phyloP scores from a whole-genome alignment of 2,888 invertebrate species.

The Glyphotaelius pellucidus region DNA sequence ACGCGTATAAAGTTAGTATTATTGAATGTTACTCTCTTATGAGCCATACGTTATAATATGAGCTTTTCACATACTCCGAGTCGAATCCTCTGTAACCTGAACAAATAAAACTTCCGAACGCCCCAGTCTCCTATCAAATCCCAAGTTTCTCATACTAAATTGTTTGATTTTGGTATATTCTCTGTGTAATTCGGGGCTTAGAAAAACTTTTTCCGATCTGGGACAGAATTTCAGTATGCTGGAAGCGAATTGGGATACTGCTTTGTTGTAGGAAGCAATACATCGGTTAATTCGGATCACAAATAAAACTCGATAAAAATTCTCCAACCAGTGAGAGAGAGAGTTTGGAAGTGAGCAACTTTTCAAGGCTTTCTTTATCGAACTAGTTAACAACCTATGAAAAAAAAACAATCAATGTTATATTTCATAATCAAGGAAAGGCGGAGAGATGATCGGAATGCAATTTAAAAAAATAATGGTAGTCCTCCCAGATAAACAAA shows the following conservation, averaged over 20 bases:
- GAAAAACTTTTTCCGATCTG: background rate
- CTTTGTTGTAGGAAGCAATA: background rate
- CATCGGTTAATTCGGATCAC: background rate
- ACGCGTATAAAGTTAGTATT: background rate
- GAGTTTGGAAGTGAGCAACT: background rate
- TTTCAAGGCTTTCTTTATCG: background rate
- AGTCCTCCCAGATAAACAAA: too few relatives aligned
- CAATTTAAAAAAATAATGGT: too few relatives aligned
- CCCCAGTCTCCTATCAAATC: slow-evolving; percentile 15
- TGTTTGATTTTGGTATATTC: slow-evolving; percentile 21
- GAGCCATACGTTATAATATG: background rate
- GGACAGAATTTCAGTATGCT: slow-evolving; percentile 2
- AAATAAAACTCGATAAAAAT: background rate
- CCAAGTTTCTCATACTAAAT: background rate
- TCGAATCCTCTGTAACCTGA: background rate
- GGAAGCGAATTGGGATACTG: background rate
- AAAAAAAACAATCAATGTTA: background rate
- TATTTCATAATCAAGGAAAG: too few relatives aligned
- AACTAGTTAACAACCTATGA: background rate
- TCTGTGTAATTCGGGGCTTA: background rate
- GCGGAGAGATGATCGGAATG: too few relatives aligned
- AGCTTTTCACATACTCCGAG: background rate
- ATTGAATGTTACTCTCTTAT: background rate
- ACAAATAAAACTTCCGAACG: background rate
- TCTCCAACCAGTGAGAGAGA: background rate